Conservation (phyloP, 2,113 vertebrate species). For the Leucosticte australis region DNA sequence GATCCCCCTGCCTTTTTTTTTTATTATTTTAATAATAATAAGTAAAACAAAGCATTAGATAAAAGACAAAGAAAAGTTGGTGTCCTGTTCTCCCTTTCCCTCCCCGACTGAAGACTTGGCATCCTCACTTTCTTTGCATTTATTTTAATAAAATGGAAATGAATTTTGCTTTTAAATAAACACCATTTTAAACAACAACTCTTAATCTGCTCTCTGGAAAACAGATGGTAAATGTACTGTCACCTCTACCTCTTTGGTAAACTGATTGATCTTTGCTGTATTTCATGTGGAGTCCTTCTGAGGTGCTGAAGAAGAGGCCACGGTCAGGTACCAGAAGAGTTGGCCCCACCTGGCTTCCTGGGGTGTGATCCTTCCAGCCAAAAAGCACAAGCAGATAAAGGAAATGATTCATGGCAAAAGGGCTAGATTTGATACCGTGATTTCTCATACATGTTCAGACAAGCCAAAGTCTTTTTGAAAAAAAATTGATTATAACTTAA, state of each 20-base stretch:
- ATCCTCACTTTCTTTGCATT: background rate
- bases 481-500: background rate
- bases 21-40: background rate
- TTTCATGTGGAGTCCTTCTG: background rate
- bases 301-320: background rate
- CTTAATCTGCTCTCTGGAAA: background rate
- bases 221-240: background rate
- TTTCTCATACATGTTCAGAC: background rate
- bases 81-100: background rate
- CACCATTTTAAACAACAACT: background rate
- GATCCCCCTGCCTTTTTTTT: accelerated
- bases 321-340: background rate
- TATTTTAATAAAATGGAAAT: background rate
- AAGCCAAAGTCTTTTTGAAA: background rate
- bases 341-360: background rate
- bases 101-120: background rate
- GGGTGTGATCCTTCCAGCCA: background rate
- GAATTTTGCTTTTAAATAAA: background rate
- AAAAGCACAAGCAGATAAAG: background rate
- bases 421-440: background rate
- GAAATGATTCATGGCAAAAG: background rate
- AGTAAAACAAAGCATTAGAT: background rate
- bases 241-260: background rate
- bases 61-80: background rate
- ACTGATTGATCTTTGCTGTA: background rate